A percentile compares a stretch with the other conserved stretches of the same genome.
Conservation (phyloP, 2,888 invertebrate species). For the Idaea biselata region DNA sequence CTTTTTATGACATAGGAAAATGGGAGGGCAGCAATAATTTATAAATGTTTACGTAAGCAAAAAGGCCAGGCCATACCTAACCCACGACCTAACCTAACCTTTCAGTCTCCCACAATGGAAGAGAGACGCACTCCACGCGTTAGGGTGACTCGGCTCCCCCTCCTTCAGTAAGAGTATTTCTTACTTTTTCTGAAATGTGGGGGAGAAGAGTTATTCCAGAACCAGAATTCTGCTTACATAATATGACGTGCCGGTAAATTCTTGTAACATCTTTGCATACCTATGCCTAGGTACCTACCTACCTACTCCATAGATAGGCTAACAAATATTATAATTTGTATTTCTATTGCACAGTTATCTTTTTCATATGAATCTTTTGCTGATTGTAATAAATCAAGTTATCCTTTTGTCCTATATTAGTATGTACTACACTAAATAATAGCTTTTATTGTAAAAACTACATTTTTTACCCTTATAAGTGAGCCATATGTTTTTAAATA, state of each 20-base stretch:
- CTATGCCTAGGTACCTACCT: too few species aligned
- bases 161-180: too few species aligned
- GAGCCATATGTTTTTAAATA: constrained; percentile 46
- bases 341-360: constrained; percentile 6
- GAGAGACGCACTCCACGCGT: too few species aligned
- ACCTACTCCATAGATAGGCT: constrained; percentile 25
- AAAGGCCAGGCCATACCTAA: too few species aligned
- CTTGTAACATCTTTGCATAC: constrained; percentile 17
- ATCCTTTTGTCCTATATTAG: constrained; percentile 20
- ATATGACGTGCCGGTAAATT: constrained; percentile 10
- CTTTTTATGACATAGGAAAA: not conserved
- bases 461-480: constrained; percentile 21
- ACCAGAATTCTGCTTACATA: too few species aligned
- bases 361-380: constrained; percentile 9
- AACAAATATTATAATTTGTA: constrained; percentile 20
- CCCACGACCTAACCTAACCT: too few species aligned
- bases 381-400: constrained; percentile 21
- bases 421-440: not conserved
- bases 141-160: too few species aligned
- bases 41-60: too few species aligned
- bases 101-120: too few species aligned
- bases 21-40: too few species aligned
- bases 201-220: too few species aligned
- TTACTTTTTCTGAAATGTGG: too few species aligned
- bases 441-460: constrained; percentile 15